phyloP scores from a whole-genome alignment of 2,113 vertebrate genomes.

The Cebus imitator region DNA sequence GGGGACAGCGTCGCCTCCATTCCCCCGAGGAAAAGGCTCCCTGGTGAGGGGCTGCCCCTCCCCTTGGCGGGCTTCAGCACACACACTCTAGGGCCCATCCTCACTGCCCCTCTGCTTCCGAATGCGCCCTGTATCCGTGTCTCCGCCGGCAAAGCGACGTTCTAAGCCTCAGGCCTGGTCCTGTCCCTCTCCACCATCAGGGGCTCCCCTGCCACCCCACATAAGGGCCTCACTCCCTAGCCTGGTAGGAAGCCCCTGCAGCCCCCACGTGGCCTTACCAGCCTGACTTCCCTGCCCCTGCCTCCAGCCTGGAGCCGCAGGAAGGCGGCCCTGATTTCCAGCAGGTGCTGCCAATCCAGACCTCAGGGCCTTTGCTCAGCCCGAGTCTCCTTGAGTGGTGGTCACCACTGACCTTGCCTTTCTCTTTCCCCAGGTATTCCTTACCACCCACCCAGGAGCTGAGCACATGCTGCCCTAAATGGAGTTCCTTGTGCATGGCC shows the following conservation, averaged over 20 bases:
- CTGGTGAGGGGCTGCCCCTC: not conserved
- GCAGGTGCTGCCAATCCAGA: not conserved
- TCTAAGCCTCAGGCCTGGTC: not conserved
- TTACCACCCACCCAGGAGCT: not conserved
- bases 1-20: fast-evolving
- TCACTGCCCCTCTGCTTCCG: not conserved
- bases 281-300: fast-evolving
- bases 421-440: not conserved
- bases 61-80: too few species aligned
- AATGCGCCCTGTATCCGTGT: not conserved
- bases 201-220: fast-evolving
- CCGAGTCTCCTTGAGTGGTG: not conserved
- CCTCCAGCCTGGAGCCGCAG: not conserved
- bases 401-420: fast-evolving
- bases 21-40: too few species aligned
- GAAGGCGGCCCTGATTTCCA: fast-evolving
- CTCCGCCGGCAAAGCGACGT: not conserved
- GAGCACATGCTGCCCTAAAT: not conserved
- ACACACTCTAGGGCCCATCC: fast-evolving
- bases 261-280: not conserved
- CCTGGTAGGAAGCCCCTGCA: not conserved
- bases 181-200: not conserved
- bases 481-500: not conserved
- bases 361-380: not conserved
- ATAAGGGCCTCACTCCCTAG: not conserved